These are phyloP conservation scores for Conus betulinus DNA, from an alignment of 1,140 invertebrate genomes.

Conservation along the genomic window DNA sequence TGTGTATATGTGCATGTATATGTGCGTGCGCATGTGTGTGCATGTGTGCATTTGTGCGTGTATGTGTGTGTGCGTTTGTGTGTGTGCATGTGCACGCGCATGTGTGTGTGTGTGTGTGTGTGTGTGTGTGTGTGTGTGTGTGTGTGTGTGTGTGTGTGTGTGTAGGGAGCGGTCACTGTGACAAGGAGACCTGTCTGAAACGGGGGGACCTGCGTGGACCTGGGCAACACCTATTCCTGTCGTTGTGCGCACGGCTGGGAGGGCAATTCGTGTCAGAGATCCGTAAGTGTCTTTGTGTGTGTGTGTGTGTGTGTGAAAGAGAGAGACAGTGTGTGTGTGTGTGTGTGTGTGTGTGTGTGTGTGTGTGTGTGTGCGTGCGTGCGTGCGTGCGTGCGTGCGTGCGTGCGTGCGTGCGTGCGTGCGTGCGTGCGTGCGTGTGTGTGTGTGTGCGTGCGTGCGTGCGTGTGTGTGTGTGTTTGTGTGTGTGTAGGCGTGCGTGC, in stretches of 20 bases:
- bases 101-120: constrained; percentile 8
- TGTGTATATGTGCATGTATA: background rate
- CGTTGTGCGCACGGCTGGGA: constrained; percentile 76
- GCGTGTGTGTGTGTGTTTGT: too few relatives aligned
- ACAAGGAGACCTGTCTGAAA: constrained; percentile 68
- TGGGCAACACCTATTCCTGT: constrained; percentile 68
- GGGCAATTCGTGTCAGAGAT: constrained; percentile 83
- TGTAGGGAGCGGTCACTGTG: constrained; percentile 67
- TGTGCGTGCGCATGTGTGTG: constrained; percentile 4
- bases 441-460: too few relatives aligned
- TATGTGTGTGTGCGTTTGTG: background rate
- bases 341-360: too few relatives aligned
- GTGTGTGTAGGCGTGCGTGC: too few relatives aligned
- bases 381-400: too few relatives aligned
- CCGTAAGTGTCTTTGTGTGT: constrained; percentile 47
- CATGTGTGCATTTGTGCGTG: background rate
- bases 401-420: too few relatives aligned
- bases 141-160: constrained; percentile 11
- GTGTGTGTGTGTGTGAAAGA: background rate
- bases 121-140: constrained; percentile 20
- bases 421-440: too few relatives aligned
- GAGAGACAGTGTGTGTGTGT: too few relatives aligned
- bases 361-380: too few relatives aligned
- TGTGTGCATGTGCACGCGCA: background rate
- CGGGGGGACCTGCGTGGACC: constrained; percentile 68